Percentiles rank a stretch among this genome's conserved stretches.
These are phyloP conservation scores for Chaenocephalus aceratus DNA, from an alignment of 2,113 vertebrate species.

Conservation along the genomic window DNA sequence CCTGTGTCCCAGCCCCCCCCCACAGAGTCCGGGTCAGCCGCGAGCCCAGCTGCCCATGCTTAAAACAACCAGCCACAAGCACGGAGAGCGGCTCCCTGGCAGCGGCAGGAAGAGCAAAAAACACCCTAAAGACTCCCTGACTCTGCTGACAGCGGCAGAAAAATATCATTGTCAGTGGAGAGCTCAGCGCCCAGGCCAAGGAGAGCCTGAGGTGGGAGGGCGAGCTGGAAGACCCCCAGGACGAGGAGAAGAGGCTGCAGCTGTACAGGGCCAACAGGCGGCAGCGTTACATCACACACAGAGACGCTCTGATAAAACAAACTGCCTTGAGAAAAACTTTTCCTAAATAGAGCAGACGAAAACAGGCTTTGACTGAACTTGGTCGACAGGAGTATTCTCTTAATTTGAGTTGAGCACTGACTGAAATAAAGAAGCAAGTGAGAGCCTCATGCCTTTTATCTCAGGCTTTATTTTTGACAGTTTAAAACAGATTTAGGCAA, in stretches of 20 bases:
- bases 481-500: conserved; percentile 9
- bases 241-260: conserved; percentile 86
- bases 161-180: not conserved
- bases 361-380: conserved; percentile 7
- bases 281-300: conserved; percentile 84
- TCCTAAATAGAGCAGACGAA: conserved; percentile 7
- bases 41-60: conserved; percentile 39
- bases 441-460: not conserved
- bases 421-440: conserved; percentile 22
- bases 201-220: conserved; percentile 91
- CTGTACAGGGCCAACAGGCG: conserved; percentile 86
- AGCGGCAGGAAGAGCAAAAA: conserved; percentile 37
- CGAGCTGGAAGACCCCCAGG: conserved; percentile 84
- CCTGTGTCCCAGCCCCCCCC: conserved; percentile 24
- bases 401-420: conserved; percentile 15
- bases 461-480: conserved; percentile 13
- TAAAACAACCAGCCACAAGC: conserved; percentile 33
- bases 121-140: conserved; percentile 26
- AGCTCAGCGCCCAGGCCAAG: conserved; percentile 51
- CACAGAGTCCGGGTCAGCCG: not conserved
- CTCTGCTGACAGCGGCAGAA: not conserved
- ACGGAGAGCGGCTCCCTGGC: not conserved
- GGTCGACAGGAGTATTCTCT: conserved; percentile 9
- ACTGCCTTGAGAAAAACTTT: not conserved
- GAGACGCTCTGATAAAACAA: conserved; percentile 68